Conservation (phyloP, 2,888 invertebrate genomes). For the Eupithecia subfuscata region DNA sequence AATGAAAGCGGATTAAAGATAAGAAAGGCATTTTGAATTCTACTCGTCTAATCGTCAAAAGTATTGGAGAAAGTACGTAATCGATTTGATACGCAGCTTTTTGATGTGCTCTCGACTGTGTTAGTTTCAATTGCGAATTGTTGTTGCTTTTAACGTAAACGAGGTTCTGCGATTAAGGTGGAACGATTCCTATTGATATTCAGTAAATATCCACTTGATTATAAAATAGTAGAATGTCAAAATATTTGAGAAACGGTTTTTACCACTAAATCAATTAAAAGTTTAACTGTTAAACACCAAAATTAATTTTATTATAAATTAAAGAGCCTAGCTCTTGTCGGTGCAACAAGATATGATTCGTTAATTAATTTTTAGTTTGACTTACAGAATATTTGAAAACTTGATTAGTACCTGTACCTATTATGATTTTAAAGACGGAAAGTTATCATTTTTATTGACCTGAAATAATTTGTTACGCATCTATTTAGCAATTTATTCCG, state of each 20-base stretch:
- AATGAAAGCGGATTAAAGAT: constrained; percentile 44
- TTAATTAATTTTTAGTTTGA: background rate
- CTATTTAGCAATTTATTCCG: background rate
- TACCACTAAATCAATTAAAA: background rate
- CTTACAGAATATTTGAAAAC: background rate
- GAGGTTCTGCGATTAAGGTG: constrained; percentile 21
- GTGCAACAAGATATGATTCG: background rate
- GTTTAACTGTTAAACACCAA: no score
- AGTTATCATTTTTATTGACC: no score
- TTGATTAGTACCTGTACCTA: background rate
- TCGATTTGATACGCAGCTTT: constrained; percentile 43
- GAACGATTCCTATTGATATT: background rate
- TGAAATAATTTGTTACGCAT: background rate
- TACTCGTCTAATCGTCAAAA: constrained; percentile 43
- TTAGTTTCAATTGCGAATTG: constrained; percentile 37
- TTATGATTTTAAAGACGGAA: background rate
- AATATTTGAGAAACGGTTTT: background rate
- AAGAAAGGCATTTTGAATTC: constrained; percentile 44
- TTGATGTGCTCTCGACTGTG: constrained; percentile 35
- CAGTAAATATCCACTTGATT: background rate
- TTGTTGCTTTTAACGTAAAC: constrained; percentile 32
- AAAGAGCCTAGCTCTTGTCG: no score
- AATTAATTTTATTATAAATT: no score
- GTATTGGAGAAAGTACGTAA: constrained; percentile 46
- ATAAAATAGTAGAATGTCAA: background rate